Base-by-base conservation (phyloP, 2,113 vertebrate genomes). In the Phaethornis superciliosus region DNA sequence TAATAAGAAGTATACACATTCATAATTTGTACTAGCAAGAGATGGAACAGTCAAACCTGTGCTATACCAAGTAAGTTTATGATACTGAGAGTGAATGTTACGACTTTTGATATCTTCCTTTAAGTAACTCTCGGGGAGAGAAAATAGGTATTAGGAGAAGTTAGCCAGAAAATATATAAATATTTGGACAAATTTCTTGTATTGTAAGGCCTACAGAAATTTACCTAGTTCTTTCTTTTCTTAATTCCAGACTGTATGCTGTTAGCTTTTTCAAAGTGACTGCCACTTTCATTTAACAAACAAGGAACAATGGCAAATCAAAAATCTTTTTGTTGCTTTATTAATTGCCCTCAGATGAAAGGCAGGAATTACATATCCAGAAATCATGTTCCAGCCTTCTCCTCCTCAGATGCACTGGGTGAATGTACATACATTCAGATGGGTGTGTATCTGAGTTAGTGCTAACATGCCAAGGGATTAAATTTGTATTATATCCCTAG, bases 271-370 rank as follows among this genome's bases (percentile, higher is more conserved):
- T 79, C 33, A 37, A 30, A 70, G 26, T 58, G 76, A 27, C 60
- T 87, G 32, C 40, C 9, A 2, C 40, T 79, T 86, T 49, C 15
- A 40, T 32, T 79, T 86, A 76, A 46, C 15, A 65, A 81, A 6
- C 35, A 37, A 79, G 27, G 10, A 52, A 52, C 33, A 78, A 60
- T 10, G 10, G 44, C 63, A 87, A 65, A 81, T 40, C 89, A 75
- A 85, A 94, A 89, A 69, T 49, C 23, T 46, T 37, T 9, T 58
- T 85, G 40, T 42, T 94, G 67, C 69, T 94, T 82, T 92, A 51
- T 26, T 93, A 81, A 74, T 96, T 94, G 35, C 54, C 52, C 80
- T 58, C 51, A 82, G 91, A 72, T 91, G 91, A 94, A 94, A 91
- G 67, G 59, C 63, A 87, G 42, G 86, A 87, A 68, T 78, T 88